These are phyloP conservation scores for Sciaenops ocellatus DNA, from an alignment of 2,797 vertebrate genomes.

Conservation along the genomic window DNA sequence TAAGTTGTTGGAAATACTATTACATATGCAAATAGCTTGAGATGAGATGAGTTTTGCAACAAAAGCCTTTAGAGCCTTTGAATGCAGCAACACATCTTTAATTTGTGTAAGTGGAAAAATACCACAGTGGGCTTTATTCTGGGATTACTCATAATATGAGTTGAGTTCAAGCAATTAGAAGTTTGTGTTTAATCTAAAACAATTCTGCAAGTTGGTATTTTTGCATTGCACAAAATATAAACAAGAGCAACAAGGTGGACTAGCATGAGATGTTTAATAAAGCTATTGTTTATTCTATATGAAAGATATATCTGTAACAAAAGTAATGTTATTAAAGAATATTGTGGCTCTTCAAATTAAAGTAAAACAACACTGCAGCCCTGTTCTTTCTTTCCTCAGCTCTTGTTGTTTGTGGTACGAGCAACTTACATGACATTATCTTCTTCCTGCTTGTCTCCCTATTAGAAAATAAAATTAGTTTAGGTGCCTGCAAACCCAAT, in stretches of 20 bases:
- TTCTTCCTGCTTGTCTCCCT: constrained; percentile 69
- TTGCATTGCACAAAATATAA: constrained; percentile 3
- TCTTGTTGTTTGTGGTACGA: constrained; percentile 37
- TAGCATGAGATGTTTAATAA: constrained; percentile 5
- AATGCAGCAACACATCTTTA: constrained; percentile 8
- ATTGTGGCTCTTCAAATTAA: background rate
- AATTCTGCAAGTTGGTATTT: constrained; percentile 1
- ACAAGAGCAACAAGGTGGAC: background rate
- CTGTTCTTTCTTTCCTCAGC: constrained; percentile 1
- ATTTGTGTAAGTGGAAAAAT: constrained; percentile 4
- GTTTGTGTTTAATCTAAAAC: constrained; percentile 17
- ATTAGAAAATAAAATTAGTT: constrained; percentile 77
- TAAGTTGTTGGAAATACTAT: constrained; percentile 8
- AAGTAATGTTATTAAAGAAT: constrained; percentile 1
- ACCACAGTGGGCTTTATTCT: background rate
- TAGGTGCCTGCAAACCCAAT: constrained; percentile 77
- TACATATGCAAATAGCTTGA: constrained; percentile 20
- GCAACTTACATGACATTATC: constrained; percentile 66
- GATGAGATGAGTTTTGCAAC: background rate
- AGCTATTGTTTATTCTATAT: background rate
- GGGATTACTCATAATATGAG: background rate
- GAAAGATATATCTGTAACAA: constrained; percentile 12
- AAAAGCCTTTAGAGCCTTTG: constrained; percentile 6
- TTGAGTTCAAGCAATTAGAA: background rate
- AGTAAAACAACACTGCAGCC: constrained; percentile 5